phyloP scores from a whole-genome alignment of 2,113 vertebrate species.

The Haliaeetus leucogaster region DNA sequence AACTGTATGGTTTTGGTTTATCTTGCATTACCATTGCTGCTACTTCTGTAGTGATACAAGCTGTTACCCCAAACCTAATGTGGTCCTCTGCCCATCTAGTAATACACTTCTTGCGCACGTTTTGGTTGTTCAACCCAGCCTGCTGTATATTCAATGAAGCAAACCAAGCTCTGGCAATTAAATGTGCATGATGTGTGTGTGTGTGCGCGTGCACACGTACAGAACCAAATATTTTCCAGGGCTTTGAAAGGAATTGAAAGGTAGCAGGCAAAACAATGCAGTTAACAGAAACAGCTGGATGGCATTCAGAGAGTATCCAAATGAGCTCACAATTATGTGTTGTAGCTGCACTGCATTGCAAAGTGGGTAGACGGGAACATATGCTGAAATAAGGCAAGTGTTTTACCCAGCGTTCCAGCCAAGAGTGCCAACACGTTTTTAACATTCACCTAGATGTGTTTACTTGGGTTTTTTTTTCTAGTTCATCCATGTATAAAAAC shows the following conservation, averaged over 20 bases:
- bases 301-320: conserved; percentile 21
- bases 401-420: not conserved
- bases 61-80: not conserved
- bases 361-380: conserved; percentile 16
- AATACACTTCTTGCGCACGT: not conserved
- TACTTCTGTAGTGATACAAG: not conserved
- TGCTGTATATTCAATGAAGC: not conserved
- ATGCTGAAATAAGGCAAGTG: not conserved
- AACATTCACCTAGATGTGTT: not conserved
- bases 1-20: not conserved
- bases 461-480: not conserved
- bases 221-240: conserved; percentile 3
- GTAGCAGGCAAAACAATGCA: conserved; percentile 16
- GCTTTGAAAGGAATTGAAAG: conserved; percentile 10
- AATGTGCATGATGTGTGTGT: not conserved
- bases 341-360: not conserved
- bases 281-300: not conserved
- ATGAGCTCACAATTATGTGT: conserved; percentile 26
- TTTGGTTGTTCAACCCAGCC: not conserved
- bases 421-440: not conserved
- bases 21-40: not conserved
- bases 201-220: rapidly evolving
- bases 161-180: not conserved
- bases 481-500: not conserved
- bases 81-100: not conserved